Conservation (phyloP, 2,113 vertebrate species). For the Condylura cristata region DNA sequence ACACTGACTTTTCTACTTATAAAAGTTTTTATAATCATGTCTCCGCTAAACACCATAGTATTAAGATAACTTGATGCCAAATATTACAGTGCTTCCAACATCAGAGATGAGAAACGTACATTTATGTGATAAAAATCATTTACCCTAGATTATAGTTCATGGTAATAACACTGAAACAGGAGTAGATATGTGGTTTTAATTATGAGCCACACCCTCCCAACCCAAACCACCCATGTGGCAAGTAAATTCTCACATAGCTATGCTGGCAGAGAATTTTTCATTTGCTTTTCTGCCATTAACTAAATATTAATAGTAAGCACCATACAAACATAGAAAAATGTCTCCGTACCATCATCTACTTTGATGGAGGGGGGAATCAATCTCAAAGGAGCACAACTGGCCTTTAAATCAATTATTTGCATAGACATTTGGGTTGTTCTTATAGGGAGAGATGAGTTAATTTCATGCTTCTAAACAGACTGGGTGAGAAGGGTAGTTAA, state of each 20-base stretch:
- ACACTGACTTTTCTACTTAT: slow-evolving; percentile 57
- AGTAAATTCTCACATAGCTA: slow-evolving; percentile 61
- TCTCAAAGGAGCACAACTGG: background rate
- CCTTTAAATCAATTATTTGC: slow-evolving; percentile 15
- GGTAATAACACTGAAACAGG: slow-evolving; percentile 37
- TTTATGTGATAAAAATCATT: slow-evolving; percentile 62
- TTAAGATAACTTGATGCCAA: slow-evolving; percentile 51
- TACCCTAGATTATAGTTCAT: slow-evolving; percentile 56
- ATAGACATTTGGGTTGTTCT: background rate
- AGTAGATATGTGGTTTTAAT: slow-evolving; percentile 51
- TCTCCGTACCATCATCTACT: background rate
- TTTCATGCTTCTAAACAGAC: slow-evolving; percentile 41
- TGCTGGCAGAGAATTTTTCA: background rate
- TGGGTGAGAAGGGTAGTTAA: slow-evolving; percentile 16
- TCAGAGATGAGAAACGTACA: slow-evolving; percentile 57
- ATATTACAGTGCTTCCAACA: slow-evolving; percentile 42
- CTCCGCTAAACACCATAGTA: slow-evolving; percentile 30
- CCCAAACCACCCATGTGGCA: background rate
- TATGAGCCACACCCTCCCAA: slow-evolving; percentile 43
- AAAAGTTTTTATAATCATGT: slow-evolving; percentile 53
- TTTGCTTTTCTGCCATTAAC: slow-evolving; percentile 33
- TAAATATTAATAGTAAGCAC: slow-evolving; percentile 28
- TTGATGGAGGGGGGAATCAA: background rate
- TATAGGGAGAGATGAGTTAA: slow-evolving; percentile 11
- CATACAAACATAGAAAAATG: background rate